Conservation (phyloP, 2,888 invertebrate genomes). For the Conops quadrifasciatus region DNA sequence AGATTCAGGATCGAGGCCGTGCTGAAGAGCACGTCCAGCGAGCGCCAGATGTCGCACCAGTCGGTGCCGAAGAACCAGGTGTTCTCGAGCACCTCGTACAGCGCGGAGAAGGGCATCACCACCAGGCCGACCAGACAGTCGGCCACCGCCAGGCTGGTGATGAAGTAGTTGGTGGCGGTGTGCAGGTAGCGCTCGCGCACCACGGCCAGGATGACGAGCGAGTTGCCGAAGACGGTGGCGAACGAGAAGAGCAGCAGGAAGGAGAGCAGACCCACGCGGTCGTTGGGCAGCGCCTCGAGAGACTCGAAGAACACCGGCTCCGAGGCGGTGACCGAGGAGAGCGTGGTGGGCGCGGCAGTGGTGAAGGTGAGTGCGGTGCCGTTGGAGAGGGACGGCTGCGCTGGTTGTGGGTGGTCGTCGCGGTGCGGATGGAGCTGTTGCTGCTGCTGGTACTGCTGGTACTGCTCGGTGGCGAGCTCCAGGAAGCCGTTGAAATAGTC, state of each 20-base stretch:
- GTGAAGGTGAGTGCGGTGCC: constrained; percentile 26
- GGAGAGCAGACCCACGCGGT: constrained; percentile 79
- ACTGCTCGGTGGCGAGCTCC: constrained; percentile 35
- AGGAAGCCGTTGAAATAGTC: constrained; percentile 60
- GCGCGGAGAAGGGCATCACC: constrained; percentile 96
- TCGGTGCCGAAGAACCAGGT: constrained; percentile 94
- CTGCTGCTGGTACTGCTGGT: constrained; percentile 40
- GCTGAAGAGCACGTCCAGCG: constrained; percentile 94
- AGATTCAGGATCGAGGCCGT: constrained; percentile 97
- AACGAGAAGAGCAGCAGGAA: constrained; percentile 87
- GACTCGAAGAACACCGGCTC: constrained; percentile 63
- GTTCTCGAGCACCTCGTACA: constrained; percentile 87
- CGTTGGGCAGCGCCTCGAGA: constrained; percentile 69
- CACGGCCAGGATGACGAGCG: constrained; percentile 92
- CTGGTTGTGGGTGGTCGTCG: constrained; percentile 45
- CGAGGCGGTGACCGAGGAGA: constrained; percentile 27
- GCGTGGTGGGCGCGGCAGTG: constrained; percentile 38
- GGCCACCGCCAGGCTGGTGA: constrained; percentile 95
- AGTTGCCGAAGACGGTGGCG: constrained; percentile 94
- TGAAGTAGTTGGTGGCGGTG: constrained; percentile 97
- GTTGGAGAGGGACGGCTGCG: constrained; percentile 39
- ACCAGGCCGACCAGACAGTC: constrained; percentile 95
- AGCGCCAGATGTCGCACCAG: constrained; percentile 98
- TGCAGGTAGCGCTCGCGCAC: constrained; percentile 91
- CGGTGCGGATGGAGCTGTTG: constrained; percentile 44